Percentiles rank a stretch among this genome's conserved stretches.
Evolutionary conservation across 2,797 vertebrate genomes (phyloP).

Genomic region (Sebastes steindachneri): DNA sequence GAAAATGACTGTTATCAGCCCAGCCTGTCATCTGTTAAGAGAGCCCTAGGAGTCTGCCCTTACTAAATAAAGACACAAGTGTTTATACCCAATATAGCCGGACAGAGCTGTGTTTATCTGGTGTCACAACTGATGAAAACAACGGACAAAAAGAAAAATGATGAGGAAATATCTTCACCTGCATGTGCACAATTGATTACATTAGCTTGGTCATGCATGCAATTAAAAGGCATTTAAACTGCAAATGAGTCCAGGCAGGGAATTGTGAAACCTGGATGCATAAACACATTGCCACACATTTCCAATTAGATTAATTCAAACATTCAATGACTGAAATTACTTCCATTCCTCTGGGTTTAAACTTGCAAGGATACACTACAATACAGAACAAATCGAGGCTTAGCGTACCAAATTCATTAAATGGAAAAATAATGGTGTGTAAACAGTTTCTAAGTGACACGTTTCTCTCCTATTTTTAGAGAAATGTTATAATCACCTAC

Average conservation of each 20-base stretch:
- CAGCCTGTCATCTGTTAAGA: constrained; percentile 71
- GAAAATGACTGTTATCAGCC: constrained; percentile 78
- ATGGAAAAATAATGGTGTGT: neutral
- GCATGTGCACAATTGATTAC: constrained; percentile 42
- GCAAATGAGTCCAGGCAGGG: constrained; percentile 62
- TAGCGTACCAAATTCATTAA: neutral
- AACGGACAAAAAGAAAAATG: constrained; percentile 1
- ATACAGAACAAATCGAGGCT: constrained; percentile 13
- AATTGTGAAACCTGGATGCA: constrained; percentile 42
- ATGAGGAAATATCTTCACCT: constrained; percentile 17
- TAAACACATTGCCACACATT: constrained; percentile 41
- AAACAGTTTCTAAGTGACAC: neutral
- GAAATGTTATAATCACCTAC: neutral
- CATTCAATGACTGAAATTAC: constrained; percentile 53
- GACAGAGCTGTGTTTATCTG: constrained; percentile 23
- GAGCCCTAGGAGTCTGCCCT: constrained; percentile 52
- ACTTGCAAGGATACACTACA: constrained; percentile 16
- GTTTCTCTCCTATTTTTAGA: neutral
- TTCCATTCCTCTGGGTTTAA: constrained; percentile 49
- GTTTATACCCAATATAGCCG: constrained; percentile 27
- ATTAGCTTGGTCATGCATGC: constrained; percentile 46
- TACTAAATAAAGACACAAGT: constrained; percentile 52
- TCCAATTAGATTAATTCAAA: constrained; percentile 60
- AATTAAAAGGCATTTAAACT: constrained; percentile 67
- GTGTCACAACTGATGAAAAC: constrained; percentile 21